phyloP scores from a whole-genome alignment of 2,797 vertebrate species.

The Sebastolobus alascanus region DNA sequence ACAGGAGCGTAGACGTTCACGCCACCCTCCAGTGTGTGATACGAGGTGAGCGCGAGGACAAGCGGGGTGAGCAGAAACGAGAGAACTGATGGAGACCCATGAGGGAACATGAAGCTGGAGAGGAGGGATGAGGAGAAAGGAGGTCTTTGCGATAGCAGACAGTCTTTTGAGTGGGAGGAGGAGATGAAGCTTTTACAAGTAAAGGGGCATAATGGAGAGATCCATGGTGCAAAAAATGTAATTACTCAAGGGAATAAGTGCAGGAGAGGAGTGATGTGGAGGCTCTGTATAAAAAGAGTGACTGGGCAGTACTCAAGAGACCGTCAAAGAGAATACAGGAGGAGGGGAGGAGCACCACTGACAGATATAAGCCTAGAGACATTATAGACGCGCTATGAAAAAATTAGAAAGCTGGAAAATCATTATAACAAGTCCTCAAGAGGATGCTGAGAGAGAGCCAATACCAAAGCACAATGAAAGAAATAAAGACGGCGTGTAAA shows the following conservation, averaged over 20 bases:
- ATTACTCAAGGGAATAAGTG: constrained; percentile 66
- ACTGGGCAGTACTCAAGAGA: constrained; percentile 62
- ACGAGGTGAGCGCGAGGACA: constrained; percentile 19
- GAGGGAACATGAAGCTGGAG: constrained; percentile 23
- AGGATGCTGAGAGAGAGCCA: constrained; percentile 41
- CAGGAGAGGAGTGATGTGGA: constrained; percentile 53
- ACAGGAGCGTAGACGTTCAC: neutral
- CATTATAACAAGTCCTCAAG: constrained; percentile 63
- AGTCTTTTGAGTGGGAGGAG: constrained; percentile 47
- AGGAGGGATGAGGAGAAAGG: constrained; percentile 22
- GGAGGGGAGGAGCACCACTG: constrained; percentile 53
- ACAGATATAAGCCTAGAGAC: constrained; percentile 60
- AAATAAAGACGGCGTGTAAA: constrained; percentile 22
- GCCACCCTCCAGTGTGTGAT: constrained; percentile 7
- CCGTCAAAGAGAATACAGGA: constrained; percentile 73
- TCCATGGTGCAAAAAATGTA: constrained; percentile 53
- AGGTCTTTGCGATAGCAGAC: constrained; percentile 35
- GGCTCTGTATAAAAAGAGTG: constrained; percentile 49
- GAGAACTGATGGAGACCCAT: neutral
- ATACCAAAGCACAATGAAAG: constrained; percentile 31
- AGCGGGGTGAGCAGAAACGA: neutral
- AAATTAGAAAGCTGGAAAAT: constrained; percentile 58
- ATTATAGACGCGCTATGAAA: constrained; percentile 46
- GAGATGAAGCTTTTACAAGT: constrained; percentile 50
- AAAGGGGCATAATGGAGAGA: constrained; percentile 64